Base-by-base conservation (phyloP, 2,888 invertebrate genomes). In the Lasioglossum calceatum region DNA sequence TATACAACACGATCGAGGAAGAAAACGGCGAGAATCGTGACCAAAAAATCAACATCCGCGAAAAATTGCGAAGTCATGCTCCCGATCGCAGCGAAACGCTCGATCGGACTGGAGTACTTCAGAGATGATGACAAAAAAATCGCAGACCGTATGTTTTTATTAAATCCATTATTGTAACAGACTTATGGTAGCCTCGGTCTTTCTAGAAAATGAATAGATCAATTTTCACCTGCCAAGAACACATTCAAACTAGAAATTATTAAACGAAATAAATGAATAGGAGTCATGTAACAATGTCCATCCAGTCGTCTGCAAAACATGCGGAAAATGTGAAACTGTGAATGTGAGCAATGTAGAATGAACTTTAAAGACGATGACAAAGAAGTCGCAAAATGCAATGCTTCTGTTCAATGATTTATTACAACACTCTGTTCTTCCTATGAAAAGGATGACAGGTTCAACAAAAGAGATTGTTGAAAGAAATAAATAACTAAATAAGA, bases 1-100 rank as follows among this genome's bases (percentile, higher is more conserved):
- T 84, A 64, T 64, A n/a, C 73, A 85, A 85, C 39, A 23, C 58
- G n/a, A 85, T 84, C 73, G 58, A 73, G 73, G 72, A 85, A 79
- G 67, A 44, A 70, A 44, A 76, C 64, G 7, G 54, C 54, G 50
- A 58, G 79, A 67, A 19, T 47, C 84, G 85, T 85, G 79, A 84
- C 54, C 76, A 58, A 84, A 84, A 47, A 39, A 73, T 73, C 54
- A 84, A 84, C 85, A 64, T 79, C 19, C 54, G 58, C 32, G 73
- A 85, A 77, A 67, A 79, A 71, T 79, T 64, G 44, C 71, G 36
- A 58, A 72, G 79, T 36, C 70, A 67, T 36, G 70, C 70, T 23
- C 19, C n/a, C 4, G 12, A 39, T 70, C 44, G 39, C 23, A 36
- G 67, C 8, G 36, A 36, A 67, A 23, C 67, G 67, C 39, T 70